phyloP scores from a whole-genome alignment of 2,888 invertebrate genomes.

The Thalpophila matura region DNA sequence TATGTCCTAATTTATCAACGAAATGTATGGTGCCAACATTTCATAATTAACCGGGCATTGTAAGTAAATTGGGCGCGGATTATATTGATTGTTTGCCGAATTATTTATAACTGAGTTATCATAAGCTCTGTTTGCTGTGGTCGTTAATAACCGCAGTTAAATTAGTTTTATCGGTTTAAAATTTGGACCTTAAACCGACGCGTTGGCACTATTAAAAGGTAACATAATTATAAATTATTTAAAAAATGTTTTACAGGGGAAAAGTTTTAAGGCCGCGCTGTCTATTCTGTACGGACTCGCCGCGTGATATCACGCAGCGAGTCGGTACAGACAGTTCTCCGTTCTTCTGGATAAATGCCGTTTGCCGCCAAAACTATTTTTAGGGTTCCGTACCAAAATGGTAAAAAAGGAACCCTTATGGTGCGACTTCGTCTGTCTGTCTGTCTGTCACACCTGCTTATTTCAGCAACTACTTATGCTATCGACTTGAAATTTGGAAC shows the following conservation, averaged over 20 bases:
- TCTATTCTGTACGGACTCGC: too few species aligned
- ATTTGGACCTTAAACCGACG: neutral
- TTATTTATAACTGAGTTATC: constrained; percentile 54
- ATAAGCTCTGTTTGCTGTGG: constrained; percentile 31
- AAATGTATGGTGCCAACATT: constrained; percentile 24
- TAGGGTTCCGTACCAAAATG: too few species aligned
- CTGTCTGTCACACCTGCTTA: too few species aligned
- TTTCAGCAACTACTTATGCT: too few species aligned
- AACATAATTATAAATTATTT: constrained; percentile 1
- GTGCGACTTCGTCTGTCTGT: too few species aligned
- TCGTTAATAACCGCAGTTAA: constrained; percentile 23
- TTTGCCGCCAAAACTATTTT: too few species aligned
- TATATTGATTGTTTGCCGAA: constrained; percentile 60
- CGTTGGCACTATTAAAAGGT: neutral
- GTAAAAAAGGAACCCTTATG: too few species aligned
- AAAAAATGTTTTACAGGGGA: neutral
- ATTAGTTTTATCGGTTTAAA: constrained; percentile 35
- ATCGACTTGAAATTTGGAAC: too few species aligned
- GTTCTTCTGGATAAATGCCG: too few species aligned
- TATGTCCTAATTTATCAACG: neutral
- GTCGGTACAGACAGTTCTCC: too few species aligned
- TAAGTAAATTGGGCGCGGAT: constrained; percentile 60
- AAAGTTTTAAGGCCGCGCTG: too few species aligned
- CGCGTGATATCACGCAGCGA: too few species aligned
- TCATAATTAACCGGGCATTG: constrained; percentile 58